phyloP scores from a whole-genome alignment of 1,140 invertebrate genomes.

The Trypoxylus dichotomus region DNA sequence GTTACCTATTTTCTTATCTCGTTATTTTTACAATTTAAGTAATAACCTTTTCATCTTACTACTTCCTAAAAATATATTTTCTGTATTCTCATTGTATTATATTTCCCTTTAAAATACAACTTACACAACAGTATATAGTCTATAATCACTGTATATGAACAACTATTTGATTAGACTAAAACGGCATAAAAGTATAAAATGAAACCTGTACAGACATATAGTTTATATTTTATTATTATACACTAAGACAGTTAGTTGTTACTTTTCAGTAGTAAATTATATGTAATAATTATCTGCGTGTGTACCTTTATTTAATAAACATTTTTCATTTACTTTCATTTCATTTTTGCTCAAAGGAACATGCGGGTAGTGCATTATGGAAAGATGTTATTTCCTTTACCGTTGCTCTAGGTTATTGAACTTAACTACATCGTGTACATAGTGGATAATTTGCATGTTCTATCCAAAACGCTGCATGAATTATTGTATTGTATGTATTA shows the following conservation, averaged over 20 bases:
- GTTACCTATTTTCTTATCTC: not conserved
- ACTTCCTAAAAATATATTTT: not conserved
- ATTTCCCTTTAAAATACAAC: not conserved
- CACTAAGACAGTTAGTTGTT: constrained; percentile 3
- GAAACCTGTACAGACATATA: constrained; percentile 15
- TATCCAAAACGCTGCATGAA: too few relatives aligned
- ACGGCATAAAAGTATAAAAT: not conserved
- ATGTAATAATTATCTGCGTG: constrained; percentile 3
- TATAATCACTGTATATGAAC: constrained; percentile 11
- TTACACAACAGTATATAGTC: not conserved
- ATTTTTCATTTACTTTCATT: constrained; percentile 24
- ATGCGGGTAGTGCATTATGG: too few relatives aligned
- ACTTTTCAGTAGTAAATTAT: constrained; percentile 23
- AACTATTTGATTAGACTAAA: not conserved
- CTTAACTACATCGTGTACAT: too few relatives aligned
- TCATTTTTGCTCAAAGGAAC: not conserved
- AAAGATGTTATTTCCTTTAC: too few relatives aligned
- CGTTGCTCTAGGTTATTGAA: too few relatives aligned
- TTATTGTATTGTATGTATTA: too few relatives aligned
- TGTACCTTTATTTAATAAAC: constrained; percentile 30
- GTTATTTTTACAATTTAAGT: not conserved
- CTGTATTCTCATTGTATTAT: constrained; percentile 1
- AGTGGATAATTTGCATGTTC: too few relatives aligned
- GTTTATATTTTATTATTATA: constrained; percentile 21
- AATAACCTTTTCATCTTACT: not conserved